Percentiles rank a stretch among this genome's conserved stretches.
Evolutionary conservation across 2,113 vertebrate species (phyloP).

Genomic region (Tricholaema leucomelas): DNA sequence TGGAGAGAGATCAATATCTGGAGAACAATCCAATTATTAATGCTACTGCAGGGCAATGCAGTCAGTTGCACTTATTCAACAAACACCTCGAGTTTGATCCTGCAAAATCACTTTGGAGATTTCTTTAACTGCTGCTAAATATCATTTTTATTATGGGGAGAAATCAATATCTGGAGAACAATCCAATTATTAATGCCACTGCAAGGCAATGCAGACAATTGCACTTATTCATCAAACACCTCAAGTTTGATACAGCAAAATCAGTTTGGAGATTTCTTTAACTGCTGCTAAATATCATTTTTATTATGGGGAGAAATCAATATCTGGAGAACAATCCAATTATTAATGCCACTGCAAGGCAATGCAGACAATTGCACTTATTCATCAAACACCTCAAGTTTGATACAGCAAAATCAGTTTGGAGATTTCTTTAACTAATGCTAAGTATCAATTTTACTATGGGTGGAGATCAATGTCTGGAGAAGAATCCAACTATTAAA

Average conservation of each 20-base stretch:
- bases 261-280: background rate
- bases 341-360: background rate
- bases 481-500: background rate
- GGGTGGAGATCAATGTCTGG: no score
- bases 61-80: background rate
- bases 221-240: background rate
- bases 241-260: background rate
- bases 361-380: background rate
- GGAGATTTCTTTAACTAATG: no score
- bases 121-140: no score
- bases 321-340: background rate
- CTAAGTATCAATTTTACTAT: no score
- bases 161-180: background rate
- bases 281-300: background rate
- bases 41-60: background rate
- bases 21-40: background rate
- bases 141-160: no score
- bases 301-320: background rate
- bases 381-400: background rate
- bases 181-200: background rate
- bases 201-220: background rate
- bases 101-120: no score
- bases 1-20: background rate
- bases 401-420: no score
- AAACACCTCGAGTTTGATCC: no score